Evolutionary conservation across 1,140 invertebrate species (phyloP), one percentile per base, ranked within the genome.

Genomic region (Drosophila aff.): DNA sequence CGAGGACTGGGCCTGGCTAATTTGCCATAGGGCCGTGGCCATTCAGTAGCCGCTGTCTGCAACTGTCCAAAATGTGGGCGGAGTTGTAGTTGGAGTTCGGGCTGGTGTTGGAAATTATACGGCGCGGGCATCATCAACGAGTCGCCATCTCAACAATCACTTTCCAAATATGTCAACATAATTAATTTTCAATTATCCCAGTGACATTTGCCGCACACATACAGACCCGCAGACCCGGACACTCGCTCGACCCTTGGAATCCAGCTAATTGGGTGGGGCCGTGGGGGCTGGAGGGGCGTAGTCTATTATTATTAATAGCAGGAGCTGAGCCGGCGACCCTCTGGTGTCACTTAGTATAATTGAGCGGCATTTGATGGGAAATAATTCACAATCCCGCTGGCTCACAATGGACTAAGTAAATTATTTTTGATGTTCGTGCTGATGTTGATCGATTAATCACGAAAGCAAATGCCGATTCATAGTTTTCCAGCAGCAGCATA

Each of bases 141-240:
- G 62, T 57, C 66, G 71, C 63, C 79, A 85, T 90, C 86, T 82
- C 80, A 79, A 85, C 81, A 90, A 90, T 90, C 85, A 90, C 86
- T 90, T 89, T 85, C 85, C 75, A 82, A 90, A 90, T 90, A 90
- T 90, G 85, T 90, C 85, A 90, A 90, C 85, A 90, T 90, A 90
- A 90, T 90, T 90, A 90, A 90, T 90, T 90, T 90, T 90, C 85
- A 90, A 90, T 90, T 90, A 90, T 90, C 75, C 79, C 71, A 71
- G 83, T 82, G 83, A 82, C 83, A 82, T 86, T 86, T 63, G 41
- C 49, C 61, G 46, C 65, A 55, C 40, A 60, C 62, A 65, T 59
- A 33, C 31, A 47, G 52, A 28, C 57, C 10, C 18, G 26, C 43
- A 69, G 31, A 28, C 28, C 21, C 41, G 52, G n/a, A 47, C 57